Percentiles rank a stretch among this genome's conserved stretches.
Conservation (phyloP, 2,113 vertebrate species). For the Eublepharis macularius region DNA sequence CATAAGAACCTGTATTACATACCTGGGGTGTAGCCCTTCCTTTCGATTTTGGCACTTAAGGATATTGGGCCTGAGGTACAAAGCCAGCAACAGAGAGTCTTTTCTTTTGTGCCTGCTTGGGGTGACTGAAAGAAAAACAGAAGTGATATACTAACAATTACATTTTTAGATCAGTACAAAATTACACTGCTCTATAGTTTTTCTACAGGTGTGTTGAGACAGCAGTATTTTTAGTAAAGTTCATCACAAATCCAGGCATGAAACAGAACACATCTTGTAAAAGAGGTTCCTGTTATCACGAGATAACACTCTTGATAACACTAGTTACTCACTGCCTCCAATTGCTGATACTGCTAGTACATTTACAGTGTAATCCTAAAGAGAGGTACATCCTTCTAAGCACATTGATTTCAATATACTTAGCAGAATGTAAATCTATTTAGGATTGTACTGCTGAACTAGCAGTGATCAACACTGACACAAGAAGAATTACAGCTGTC, state of each 20-base stretch:
- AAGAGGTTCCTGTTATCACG: background rate
- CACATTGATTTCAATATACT: no score
- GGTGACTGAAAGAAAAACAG: constrained; percentile 86
- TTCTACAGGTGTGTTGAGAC: background rate
- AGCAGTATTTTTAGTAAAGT: background rate
- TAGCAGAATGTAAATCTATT: no score
- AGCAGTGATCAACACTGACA: background rate
- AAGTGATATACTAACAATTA: background rate
- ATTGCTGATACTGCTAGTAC: background rate
- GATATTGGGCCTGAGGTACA: constrained; percentile 99
- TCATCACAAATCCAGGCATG: background rate
- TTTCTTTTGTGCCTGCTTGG: constrained; percentile 99
- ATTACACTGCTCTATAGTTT: background rate
- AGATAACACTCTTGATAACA: no score
- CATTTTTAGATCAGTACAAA: constrained; percentile 6
- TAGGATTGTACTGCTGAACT: background rate
- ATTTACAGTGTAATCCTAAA: no score
- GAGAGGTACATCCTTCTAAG: no score
- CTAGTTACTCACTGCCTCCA: background rate
- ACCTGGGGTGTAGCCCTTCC: constrained; percentile 99
- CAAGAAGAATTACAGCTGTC: background rate
- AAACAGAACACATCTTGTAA: background rate
- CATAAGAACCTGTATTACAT: constrained; percentile 47
- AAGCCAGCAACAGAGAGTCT: constrained; percentile 99
- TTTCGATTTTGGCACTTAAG: constrained; percentile 99